Evolutionary conservation across 2,113 vertebrate genomes (phyloP), one percentile per base, ranked within the genome.

Genomic region (Rafetus swinhoei): DNA sequence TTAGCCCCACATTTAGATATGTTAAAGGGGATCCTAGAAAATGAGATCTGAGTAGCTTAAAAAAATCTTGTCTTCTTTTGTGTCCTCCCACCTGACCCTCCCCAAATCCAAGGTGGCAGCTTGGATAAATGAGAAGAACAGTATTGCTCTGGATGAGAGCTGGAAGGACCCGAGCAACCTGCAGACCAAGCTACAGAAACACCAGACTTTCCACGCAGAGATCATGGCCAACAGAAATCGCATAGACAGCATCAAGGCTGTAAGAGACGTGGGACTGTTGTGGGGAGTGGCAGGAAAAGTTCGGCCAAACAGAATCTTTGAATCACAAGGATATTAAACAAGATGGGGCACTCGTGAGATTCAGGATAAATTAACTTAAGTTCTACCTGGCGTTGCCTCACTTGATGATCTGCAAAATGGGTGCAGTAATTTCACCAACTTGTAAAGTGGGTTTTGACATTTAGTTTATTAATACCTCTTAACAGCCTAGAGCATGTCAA

Each of bases 91-190:
- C 29, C 62, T 45, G 45, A 59, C 50, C 88, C 84, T 80, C 15
- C 72, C 50, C 55, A 13, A 69, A 80, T 86, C 35, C 50, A 93
- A 99, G 99, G 96, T 98, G 90, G 98, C 97, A 85, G 93, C 97
- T 6, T 99, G 99, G 99, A 97, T 99, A 95, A 98, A 98, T 2
- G 98, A 99, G 96, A 99, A 98, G 95, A 99, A 98, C 8, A 97
- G 97, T 4, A 98, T 98, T 93, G 98, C 99, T 53, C 87, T 98
- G 95, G 99, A 99, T 84, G 98, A 98, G 29, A 98, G 90, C 93
- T 99, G 98, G 98, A 98, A 81, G 96, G 99, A 99, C 92, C 98
- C 98, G 22, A 98, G 97, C 93, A 98, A 97, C 87, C 97, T 99
- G 82, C 99, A 99, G 97, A 97, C 98, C 55, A 99, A 99, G 93